Percentiles rank a stretch among this genome's conserved stretches.
These are phyloP conservation scores for Drosophila nebulosa DNA, from an alignment of 1,140 invertebrate genomes.

Conservation along the genomic window DNA sequence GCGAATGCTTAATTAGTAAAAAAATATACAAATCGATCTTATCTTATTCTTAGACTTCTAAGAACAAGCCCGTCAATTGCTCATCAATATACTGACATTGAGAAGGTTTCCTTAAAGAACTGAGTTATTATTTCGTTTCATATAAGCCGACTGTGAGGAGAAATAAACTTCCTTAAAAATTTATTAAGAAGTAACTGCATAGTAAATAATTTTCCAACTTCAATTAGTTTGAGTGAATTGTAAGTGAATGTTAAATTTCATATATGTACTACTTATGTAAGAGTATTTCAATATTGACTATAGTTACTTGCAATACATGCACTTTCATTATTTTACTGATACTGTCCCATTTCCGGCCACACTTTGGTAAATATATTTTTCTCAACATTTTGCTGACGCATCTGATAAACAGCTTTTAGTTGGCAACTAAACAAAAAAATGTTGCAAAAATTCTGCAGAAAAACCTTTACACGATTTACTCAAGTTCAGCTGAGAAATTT, in stretches of 20 bases:
- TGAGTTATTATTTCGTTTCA: too few relatives aligned
- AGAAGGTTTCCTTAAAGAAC: too few relatives aligned
- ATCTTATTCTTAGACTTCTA: too few relatives aligned
- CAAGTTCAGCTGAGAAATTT: slow-evolving; percentile 27
- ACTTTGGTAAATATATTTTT: slow-evolving; percentile 12
- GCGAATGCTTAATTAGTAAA: background rate
- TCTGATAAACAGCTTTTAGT: slow-evolving; percentile 14
- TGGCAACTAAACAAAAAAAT: slow-evolving; percentile 11
- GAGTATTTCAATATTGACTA: background rate
- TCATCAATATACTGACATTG: too few relatives aligned
- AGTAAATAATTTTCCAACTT: too few relatives aligned
- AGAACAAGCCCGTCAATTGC: too few relatives aligned
- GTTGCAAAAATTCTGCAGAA: slow-evolving; percentile 44
- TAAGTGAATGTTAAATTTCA: too few relatives aligned
- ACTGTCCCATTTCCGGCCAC: slow-evolving; percentile 51
- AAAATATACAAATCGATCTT: background rate
- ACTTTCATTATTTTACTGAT: slow-evolving; percentile 15
- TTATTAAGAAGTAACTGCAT: too few relatives aligned
- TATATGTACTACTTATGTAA: background rate
- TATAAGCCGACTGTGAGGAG: too few relatives aligned
- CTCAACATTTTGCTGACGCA: slow-evolving; percentile 45
- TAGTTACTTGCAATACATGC: background rate
- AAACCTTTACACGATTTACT: slow-evolving; percentile 26
- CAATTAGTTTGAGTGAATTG: too few relatives aligned
- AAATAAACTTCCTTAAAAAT: too few relatives aligned